Evolutionary conservation across 2,113 vertebrate genomes (phyloP).

Genomic region (Malaclemys terrapin): DNA sequence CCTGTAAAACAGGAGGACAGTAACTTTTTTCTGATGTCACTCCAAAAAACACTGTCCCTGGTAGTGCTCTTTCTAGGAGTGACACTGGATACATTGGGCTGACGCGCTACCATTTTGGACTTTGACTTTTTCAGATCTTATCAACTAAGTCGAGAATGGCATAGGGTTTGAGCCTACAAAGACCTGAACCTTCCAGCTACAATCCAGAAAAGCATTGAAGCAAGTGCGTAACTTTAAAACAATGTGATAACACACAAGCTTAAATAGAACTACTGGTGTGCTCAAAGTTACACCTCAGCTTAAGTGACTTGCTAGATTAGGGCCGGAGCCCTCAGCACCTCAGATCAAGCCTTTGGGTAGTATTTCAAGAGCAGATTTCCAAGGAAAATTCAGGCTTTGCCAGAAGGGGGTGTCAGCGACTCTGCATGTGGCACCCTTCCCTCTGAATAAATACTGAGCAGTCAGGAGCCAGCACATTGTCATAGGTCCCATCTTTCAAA

Average conservation of each 20-base stretch:
- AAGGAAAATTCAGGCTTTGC: background rate
- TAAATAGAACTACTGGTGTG: background rate
- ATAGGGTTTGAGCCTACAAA: background rate
- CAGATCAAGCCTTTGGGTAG: background rate
- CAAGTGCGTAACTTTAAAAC: background rate
- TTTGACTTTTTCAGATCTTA: background rate
- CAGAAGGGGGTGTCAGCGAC: background rate
- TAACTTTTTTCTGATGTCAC: background rate
- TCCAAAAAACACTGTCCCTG: background rate
- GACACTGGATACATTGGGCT: background rate
- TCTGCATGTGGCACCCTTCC: background rate
- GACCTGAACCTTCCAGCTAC: background rate
- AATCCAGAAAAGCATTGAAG: background rate
- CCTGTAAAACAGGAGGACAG: background rate
- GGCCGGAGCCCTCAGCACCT: background rate
- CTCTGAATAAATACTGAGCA: background rate
- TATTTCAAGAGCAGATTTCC: background rate
- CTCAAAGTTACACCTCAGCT: background rate
- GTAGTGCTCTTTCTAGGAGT: background rate
- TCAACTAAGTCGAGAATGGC: background rate
- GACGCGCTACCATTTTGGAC: background rate
- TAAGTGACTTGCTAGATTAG: background rate
- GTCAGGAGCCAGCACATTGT: background rate
- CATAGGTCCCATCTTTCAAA: background rate
- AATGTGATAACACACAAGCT: too few relatives aligned